phyloP scores from a whole-genome alignment of 2,797 vertebrate genomes.

The Natrix natrix region DNA sequence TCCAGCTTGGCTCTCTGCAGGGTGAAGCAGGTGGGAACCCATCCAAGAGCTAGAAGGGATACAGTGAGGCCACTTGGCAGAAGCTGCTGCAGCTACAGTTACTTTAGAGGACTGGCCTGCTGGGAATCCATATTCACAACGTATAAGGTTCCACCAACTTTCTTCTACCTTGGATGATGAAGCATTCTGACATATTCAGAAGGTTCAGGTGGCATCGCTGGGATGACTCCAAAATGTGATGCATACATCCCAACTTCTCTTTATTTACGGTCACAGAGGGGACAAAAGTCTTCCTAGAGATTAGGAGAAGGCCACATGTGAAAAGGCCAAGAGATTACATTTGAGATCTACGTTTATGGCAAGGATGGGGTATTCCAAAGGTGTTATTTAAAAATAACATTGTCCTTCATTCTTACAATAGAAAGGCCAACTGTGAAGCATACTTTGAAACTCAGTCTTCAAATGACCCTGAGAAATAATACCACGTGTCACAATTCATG shows the following conservation, averaged over 20 bases:
- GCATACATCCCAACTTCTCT: not conserved
- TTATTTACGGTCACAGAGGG: not conserved
- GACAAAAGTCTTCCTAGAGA: not conserved
- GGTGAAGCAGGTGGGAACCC: not conserved
- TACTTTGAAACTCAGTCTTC: not conserved
- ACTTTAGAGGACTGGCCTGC: not conserved
- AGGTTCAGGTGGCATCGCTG: too few species aligned
- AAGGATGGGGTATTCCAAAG: not conserved
- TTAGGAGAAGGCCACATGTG: not conserved
- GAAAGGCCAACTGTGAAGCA: not conserved
- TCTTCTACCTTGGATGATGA: not conserved
- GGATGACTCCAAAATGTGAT: not conserved
- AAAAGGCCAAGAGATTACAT: not conserved
- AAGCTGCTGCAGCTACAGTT: not conserved
- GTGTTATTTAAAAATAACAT: not conserved
- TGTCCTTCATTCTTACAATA: not conserved
- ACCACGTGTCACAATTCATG: not conserved
- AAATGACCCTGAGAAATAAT: not conserved
- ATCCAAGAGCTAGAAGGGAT: slow-evolving; percentile 21
- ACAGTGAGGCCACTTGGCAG: slow-evolving; percentile 1
- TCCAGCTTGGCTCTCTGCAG: slow-evolving; percentile 20
- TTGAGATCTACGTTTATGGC: not conserved
- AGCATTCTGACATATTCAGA: not conserved
- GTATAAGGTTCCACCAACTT: not conserved
- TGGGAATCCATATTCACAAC: not conserved